Base-by-base conservation (phyloP, 2,113 vertebrate genomes). In the Perognathus longimembris region DNA sequence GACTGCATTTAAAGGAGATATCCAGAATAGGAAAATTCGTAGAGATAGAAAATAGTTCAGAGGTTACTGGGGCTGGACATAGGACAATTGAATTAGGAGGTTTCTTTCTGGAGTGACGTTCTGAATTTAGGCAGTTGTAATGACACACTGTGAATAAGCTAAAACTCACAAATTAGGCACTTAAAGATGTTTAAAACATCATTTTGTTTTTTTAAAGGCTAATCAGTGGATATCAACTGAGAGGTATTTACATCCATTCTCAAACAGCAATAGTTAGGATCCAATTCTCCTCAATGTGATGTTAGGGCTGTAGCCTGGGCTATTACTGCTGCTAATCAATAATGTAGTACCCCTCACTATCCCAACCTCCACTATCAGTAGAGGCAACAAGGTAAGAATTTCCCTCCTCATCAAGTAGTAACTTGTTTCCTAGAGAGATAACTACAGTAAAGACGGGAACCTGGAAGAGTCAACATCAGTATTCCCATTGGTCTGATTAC, bases 101-200 rank as follows among this genome's bases (percentile, higher is more conserved):
- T 73, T 94, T 92, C 38, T 69, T 84, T 90, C 24, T 78, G 7
- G 45, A 30, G 45, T 83, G 24, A 80, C 79, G 61, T 69, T 91
- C 73, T 88, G 85, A 80, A 93, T 92, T 92, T 90, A 84, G 61
- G 94, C 15, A 92, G 73, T 63, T 38, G 59, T 88, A 45, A 88
- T 59, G 63, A 91, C 4, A 38, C 57, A 66, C 42, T 90, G 34
- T 90, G 79, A 91, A 61, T 57, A 85, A 42, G 76, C 50, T 88
- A 93, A 92, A 86, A 85, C 12, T 17, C 24, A 57, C 7, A 76
- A 88, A 85, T 79, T 69, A 80, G 40, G 89, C 9, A 92, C 38
- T 89, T 93, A 75, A 81, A 91, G 26, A 64, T 45, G 38, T 45
- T 85, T 82, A 90, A 94, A 73, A 45, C 45, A 45, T 45, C 34